Conservation (phyloP, 1,140 invertebrate species). For the Melipona quadrifasciata region DNA sequence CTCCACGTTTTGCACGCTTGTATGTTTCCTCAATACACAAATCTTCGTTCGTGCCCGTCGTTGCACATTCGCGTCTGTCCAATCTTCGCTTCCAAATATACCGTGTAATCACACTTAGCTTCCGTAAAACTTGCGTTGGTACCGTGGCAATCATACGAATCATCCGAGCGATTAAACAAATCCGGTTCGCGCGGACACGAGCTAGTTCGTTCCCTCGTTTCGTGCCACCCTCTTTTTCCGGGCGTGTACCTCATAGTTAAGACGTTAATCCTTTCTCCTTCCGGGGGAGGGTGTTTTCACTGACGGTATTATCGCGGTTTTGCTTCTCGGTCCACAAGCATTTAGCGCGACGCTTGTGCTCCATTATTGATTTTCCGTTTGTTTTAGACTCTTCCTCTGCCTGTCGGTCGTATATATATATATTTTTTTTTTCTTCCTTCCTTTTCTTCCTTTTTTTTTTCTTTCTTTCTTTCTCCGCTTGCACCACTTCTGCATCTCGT, state of each 20-base stretch:
- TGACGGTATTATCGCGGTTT: constrained; percentile 46
- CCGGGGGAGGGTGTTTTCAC: background rate
- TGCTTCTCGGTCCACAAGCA: constrained; percentile 9
- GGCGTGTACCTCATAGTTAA: background rate
- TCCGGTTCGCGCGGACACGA: background rate
- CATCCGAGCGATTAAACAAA: constrained; percentile 24
- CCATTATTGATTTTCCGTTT: constrained; percentile 43
- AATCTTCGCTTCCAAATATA: background rate
- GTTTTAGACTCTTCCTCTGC: constrained; percentile 21
- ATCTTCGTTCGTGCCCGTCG: background rate
- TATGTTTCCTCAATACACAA: background rate
- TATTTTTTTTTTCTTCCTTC: background rate
- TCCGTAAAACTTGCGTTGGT: background rate
- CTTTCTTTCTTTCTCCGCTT: background rate
- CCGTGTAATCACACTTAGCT: background rate
- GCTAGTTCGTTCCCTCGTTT: background rate
- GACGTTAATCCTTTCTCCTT: constrained; percentile 37
- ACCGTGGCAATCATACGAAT: constrained; percentile 18
- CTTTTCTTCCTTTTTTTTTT: background rate
- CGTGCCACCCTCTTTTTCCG: background rate
- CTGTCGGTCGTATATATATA: background rate
- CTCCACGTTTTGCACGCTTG: background rate
- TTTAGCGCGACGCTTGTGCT: constrained; percentile 36
- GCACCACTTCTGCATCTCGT: background rate
- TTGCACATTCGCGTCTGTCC: background rate